Percentiles rank a stretch among this genome's conserved stretches.
phyloP scores from a whole-genome alignment of 2,888 invertebrate species.

The Drosophila incognita region DNA sequence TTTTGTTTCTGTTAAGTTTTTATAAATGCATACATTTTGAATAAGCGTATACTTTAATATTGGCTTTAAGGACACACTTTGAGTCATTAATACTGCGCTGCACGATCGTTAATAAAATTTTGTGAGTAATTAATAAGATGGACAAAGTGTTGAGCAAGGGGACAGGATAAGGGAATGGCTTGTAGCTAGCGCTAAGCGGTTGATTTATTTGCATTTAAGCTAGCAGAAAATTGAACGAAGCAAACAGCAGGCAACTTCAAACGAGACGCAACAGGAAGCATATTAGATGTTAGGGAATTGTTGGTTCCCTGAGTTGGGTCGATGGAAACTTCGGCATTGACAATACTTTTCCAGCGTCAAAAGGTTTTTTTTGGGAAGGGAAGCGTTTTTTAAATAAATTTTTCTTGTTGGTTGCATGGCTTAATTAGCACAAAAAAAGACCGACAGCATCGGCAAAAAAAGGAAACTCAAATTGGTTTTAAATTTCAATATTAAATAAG shows the following conservation, averaged over 20 bases:
- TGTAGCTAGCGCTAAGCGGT: conserved; percentile 41
- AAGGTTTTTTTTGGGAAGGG: conserved; percentile 24
- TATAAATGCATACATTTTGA: not conserved
- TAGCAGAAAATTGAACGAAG: conserved; percentile 39
- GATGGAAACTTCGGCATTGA: conserved; percentile 50
- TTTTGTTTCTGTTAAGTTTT: not conserved
- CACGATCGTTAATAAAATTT: conserved; percentile 52
- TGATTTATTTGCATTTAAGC: conserved; percentile 64
- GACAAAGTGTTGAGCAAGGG: conserved; percentile 2
- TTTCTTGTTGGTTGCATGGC: conserved; percentile 35
- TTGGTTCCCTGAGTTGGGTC: conserved; percentile 38
- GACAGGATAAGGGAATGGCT: conserved; percentile 5
- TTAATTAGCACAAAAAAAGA: conserved; percentile 69
- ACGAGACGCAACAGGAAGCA: conserved; percentile 50
- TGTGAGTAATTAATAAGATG: conserved; percentile 63
- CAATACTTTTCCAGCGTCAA: conserved; percentile 29
- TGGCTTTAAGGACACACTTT: conserved; percentile 9
- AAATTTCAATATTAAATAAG: conserved; percentile 63
- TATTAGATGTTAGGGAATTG: conserved; percentile 31
- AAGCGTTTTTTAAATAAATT: conserved; percentile 14
- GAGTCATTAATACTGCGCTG: conserved; percentile 37
- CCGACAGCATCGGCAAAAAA: conserved; percentile 31
- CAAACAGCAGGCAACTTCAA: conserved; percentile 59
- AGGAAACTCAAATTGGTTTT: conserved; percentile 62
- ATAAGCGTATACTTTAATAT: conserved; percentile 5